Percentiles rank a stretch among this genome's conserved stretches.
These are phyloP conservation scores for Takifugu ocellatus DNA, from an alignment of 2,797 vertebrate species.

Conservation along the genomic window DNA sequence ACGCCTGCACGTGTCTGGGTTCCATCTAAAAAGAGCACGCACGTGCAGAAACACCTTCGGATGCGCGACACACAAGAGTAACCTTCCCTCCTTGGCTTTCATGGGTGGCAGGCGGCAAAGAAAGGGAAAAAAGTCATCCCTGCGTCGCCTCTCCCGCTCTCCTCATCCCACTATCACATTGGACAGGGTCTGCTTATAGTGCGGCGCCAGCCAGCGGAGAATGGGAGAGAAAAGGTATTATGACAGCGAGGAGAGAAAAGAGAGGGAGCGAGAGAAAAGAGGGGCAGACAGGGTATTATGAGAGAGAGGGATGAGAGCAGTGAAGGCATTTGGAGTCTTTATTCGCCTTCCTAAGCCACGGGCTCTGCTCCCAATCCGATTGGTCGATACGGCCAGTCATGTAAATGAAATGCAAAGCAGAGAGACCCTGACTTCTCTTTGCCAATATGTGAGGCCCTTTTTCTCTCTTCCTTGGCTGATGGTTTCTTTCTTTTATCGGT, in stretches of 20 bases:
- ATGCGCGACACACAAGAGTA: slow-evolving; percentile 15
- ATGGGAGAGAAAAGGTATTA: slow-evolving; percentile 73
- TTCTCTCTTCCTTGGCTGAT: slow-evolving; percentile 46
- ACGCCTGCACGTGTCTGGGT: slow-evolving; percentile 3
- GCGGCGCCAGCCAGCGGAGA: slow-evolving; percentile 60
- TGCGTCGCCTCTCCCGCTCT: slow-evolving; percentile 13
- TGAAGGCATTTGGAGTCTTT: slow-evolving; percentile 79
- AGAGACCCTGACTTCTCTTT: slow-evolving; percentile 67
- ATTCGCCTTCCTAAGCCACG: slow-evolving; percentile 75
- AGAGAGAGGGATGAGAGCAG: slow-evolving; percentile 73
- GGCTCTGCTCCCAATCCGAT: slow-evolving; percentile 78
- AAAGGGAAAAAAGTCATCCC: slow-evolving; percentile 35
- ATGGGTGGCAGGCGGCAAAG: slow-evolving; percentile 38
- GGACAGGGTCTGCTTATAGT: slow-evolving; percentile 73
- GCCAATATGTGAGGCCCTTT: slow-evolving; percentile 65
- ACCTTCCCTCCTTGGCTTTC: slow-evolving; percentile 25
- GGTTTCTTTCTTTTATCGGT: slow-evolving; percentile 60
- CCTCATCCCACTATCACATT: slow-evolving; percentile 69
- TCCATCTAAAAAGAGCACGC: slow-evolving; percentile 1
- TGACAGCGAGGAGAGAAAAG: slow-evolving; percentile 65
- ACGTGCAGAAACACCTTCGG: background rate
- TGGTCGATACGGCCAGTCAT: slow-evolving; percentile 85
- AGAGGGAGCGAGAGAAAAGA: slow-evolving; percentile 69
- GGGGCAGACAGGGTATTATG: slow-evolving; percentile 76
- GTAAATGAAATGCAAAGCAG: slow-evolving; percentile 91